Conservation (phyloP, 2,797 vertebrate species). For the Oryzias dopingdopingensis region DNA sequence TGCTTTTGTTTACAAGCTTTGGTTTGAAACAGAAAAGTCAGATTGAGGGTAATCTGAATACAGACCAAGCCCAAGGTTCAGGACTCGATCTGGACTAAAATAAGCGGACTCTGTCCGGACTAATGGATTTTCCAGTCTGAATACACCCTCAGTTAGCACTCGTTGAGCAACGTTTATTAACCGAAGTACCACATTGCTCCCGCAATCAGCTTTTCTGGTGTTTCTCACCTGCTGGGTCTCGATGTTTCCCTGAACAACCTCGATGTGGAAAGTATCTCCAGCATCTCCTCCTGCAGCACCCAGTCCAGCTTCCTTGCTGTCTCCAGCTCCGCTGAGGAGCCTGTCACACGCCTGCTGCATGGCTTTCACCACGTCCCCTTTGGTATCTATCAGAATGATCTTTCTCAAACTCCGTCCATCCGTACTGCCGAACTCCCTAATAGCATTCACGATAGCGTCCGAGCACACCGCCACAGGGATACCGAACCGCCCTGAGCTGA, state of each 20-base stretch:
- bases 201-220: not conserved
- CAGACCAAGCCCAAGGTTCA: no score
- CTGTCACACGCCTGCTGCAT: constrained; percentile 53
- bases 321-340: constrained; percentile 15
- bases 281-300: constrained; percentile 15
- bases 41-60: no score
- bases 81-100: no score
- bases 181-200: no score
- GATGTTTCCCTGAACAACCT: constrained; percentile 53
- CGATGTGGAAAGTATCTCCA: constrained; percentile 25
- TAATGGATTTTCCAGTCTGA: no score
- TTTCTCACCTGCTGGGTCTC: constrained; percentile 61
- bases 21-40: no score
- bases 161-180: no score
- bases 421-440: constrained; percentile 47
- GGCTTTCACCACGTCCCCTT: constrained; percentile 48
- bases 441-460: constrained; percentile 57
- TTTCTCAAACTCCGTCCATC: constrained; percentile 29
- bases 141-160: no score
- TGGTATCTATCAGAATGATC: constrained; percentile 61
- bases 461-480: constrained; percentile 57
- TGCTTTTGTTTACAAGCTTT: no score
- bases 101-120: no score
- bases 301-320: not conserved
- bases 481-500: constrained; percentile 53